These are phyloP conservation scores for Halictus quadricinctus DNA, from an alignment of 2,888 invertebrate genomes.

Conservation along the genomic window DNA sequence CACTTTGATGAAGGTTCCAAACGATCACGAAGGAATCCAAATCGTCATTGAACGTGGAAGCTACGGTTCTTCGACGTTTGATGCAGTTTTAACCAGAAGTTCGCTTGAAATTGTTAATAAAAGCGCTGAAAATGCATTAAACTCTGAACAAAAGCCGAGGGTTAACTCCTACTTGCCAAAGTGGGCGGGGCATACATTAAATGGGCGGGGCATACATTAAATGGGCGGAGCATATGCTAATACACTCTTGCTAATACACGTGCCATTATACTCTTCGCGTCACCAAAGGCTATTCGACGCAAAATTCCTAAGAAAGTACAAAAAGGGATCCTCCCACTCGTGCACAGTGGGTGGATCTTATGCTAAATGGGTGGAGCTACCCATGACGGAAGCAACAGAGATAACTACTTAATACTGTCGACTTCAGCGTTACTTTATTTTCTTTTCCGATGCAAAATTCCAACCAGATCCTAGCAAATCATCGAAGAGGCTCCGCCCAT, in stretches of 20 bases:
- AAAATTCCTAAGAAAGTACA: too few relatives aligned
- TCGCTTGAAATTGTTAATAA: conserved; percentile 42
- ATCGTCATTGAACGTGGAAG: conserved; percentile 61
- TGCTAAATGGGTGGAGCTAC: not conserved
- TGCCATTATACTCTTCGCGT: too few relatives aligned
- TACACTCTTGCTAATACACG: not conserved
- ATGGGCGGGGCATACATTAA: too few relatives aligned
- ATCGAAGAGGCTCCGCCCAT: not conserved
- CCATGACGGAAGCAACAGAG: not conserved
- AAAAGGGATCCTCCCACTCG: not conserved
- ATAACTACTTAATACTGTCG: not conserved
- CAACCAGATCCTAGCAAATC: not conserved
- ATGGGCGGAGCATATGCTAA: not conserved
- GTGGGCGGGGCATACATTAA: not conserved
- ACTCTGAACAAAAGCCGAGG: not conserved
- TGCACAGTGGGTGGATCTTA: not conserved
- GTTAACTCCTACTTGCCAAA: not conserved
- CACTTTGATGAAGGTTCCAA: not conserved
- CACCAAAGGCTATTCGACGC: too few relatives aligned
- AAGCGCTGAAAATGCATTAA: not conserved
- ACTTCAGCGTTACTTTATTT: not conserved
- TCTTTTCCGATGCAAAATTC: not conserved
- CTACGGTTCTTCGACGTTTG: conserved; percentile 63
- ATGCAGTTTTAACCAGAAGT: not conserved
- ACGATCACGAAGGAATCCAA: conserved; percentile 47